These are phyloP conservation scores for Ispidina lecontei DNA, from an alignment of 2,797 vertebrate genomes.

Conservation along the genomic window DNA sequence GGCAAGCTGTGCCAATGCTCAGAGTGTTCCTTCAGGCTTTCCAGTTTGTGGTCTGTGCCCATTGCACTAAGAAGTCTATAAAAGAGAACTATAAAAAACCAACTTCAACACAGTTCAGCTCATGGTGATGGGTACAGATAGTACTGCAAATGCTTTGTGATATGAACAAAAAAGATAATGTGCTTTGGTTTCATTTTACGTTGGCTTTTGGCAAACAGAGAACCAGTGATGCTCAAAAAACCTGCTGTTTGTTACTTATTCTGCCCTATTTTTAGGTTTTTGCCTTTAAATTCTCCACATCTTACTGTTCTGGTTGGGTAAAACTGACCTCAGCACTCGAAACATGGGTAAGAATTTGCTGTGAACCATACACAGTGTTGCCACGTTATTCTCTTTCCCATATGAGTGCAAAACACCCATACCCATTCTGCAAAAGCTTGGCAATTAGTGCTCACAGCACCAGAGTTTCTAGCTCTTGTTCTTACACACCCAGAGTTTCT, in stretches of 20 bases:
- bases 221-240: neutral
- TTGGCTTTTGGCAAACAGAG: neutral
- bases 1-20: neutral
- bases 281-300: neutral
- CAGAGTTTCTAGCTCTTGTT: accelerated
- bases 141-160: neutral
- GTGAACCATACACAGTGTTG: neutral
- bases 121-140: neutral
- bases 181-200: neutral
- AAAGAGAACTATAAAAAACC: neutral
- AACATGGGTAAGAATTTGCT: accelerated
- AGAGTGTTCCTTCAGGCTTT: neutral
- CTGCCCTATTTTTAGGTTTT: neutral
- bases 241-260: neutral
- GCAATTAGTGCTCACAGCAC: neutral
- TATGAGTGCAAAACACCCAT: accelerated
- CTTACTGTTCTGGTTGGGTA: neutral
- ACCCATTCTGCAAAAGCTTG: accelerated
- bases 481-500: neutral
- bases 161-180: accelerated
- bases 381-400: neutral
- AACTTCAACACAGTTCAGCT: neutral
- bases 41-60: neutral
- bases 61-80: neutral
- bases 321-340: neutral